These are phyloP conservation scores for Zygogramma bicolorata DNA, from an alignment of 2,888 invertebrate genomes.

Conservation along the genomic window DNA sequence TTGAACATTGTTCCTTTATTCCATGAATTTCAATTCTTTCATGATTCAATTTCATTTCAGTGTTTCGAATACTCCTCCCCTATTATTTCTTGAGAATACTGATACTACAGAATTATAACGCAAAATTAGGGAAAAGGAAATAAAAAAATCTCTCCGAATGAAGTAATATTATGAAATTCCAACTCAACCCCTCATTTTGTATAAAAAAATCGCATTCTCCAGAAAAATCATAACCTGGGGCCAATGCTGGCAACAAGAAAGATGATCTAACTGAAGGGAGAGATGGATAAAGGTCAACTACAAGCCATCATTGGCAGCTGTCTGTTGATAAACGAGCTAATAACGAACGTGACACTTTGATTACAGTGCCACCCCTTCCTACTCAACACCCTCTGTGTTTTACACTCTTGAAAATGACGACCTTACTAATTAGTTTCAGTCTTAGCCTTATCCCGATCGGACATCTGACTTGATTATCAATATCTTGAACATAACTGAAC, in stretches of 20 bases:
- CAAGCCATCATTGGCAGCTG: constrained; percentile 68
- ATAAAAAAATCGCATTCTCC: not conserved
- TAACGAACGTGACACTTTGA: constrained; percentile 64
- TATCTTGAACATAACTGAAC: not conserved
- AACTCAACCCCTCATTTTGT: not conserved
- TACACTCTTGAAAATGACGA: constrained; percentile 41
- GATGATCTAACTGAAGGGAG: constrained; percentile 26
- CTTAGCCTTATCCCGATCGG: constrained; percentile 19
- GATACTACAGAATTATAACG: too few relatives aligned
- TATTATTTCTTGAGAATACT: too few relatives aligned
- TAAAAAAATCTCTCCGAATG: too few relatives aligned
- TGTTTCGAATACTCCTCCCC: too few relatives aligned
- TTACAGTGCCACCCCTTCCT: constrained; percentile 48
- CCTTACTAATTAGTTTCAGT: constrained; percentile 41
- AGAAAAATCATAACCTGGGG: not conserved
- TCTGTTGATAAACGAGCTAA: constrained; percentile 68
- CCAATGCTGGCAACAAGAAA: constrained; percentile 17
- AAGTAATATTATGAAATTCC: too few relatives aligned
- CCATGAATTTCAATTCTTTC: too few relatives aligned
- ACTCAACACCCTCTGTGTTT: constrained; percentile 32
- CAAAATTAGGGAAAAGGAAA: too few relatives aligned
- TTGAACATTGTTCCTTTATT: too few relatives aligned
- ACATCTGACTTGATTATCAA: not conserved
- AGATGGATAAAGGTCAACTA: constrained; percentile 56
- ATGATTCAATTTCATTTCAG: too few relatives aligned